Evolutionary conservation across 64 coral and sea anemone genomes (phyloP).

Genomic region (Anthopleura sola): DNA sequence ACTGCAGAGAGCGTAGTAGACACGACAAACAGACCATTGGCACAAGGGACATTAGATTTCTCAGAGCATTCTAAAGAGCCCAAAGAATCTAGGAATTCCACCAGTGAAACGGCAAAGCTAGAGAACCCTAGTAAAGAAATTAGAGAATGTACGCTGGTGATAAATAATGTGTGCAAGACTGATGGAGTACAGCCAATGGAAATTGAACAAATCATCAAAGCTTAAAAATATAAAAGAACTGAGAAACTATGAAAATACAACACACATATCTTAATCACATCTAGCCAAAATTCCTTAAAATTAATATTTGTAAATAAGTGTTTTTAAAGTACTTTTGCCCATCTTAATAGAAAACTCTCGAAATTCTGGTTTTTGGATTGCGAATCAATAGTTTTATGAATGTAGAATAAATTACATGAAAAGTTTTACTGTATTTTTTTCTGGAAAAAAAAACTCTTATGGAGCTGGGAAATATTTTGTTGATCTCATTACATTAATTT

Average conservation of each 20-base stretch:
- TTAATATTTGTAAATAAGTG: conserved; percentile 10
- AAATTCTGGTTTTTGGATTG: not conserved
- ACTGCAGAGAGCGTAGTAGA: not conserved
- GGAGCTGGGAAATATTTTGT: too few species aligned
- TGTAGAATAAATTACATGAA: not conserved
- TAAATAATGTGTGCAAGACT: not conserved
- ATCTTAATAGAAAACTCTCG: not conserved
- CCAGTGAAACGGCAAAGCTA: not conserved
- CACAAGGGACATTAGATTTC: not conserved
- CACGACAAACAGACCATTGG: not conserved
- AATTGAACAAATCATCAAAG: not conserved
- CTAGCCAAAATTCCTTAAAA: not conserved
- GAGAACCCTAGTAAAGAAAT: not conserved
- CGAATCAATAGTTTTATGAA: not conserved
- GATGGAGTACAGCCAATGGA: conserved; percentile 7
- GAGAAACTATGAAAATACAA: not conserved
- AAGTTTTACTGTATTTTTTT: not conserved
- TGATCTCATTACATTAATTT: too few species aligned
- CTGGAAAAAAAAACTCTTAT: not conserved
- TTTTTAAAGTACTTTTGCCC: not conserved
- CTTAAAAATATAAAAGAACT: not conserved
- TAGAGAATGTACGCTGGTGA: not conserved
- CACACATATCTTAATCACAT: not conserved
- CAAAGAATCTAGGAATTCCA: not conserved
- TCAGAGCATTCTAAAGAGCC: not conserved